phyloP scores from a whole-genome alignment of 2,113 vertebrate species.

The Hydropotes inermis region DNA sequence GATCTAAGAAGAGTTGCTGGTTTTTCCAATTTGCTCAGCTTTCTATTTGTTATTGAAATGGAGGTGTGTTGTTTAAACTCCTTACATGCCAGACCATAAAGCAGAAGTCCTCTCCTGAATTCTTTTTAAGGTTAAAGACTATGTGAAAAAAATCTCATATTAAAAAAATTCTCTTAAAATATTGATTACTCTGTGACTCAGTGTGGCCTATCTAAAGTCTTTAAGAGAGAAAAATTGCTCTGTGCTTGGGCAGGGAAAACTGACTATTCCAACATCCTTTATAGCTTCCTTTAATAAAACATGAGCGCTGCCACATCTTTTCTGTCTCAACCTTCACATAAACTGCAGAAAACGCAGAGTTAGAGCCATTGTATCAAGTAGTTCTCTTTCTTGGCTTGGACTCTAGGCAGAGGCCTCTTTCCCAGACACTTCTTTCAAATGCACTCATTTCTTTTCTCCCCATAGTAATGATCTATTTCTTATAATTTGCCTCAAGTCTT shows the following conservation, averaged over 20 bases:
- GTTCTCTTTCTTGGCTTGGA: no score
- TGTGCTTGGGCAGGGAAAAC: not conserved
- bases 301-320: fast-evolving
- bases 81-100: not conserved
- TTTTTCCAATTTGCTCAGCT: not conserved
- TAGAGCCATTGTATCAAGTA: fast-evolving
- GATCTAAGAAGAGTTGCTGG: not conserved
- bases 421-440: not conserved
- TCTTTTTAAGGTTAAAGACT: not conserved
- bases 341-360: fast-evolving
- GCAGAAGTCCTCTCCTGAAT: not conserved
- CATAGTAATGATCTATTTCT: not conserved
- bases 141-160: not conserved
- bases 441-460: not conserved
- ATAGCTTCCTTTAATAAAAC: not conserved
- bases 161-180: not conserved
- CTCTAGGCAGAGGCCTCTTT: not conserved
- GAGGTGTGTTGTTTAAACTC: not conserved
- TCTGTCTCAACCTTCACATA: fast-evolving
- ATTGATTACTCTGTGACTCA: not conserved
- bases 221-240: not conserved
- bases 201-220: not conserved
- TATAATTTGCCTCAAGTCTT: not conserved
- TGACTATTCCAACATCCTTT: fast-evolving
- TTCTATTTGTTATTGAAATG: not conserved